phyloP scores from a whole-genome alignment of 2,113 vertebrate genomes.

The Muntiacus reevesi region DNA sequence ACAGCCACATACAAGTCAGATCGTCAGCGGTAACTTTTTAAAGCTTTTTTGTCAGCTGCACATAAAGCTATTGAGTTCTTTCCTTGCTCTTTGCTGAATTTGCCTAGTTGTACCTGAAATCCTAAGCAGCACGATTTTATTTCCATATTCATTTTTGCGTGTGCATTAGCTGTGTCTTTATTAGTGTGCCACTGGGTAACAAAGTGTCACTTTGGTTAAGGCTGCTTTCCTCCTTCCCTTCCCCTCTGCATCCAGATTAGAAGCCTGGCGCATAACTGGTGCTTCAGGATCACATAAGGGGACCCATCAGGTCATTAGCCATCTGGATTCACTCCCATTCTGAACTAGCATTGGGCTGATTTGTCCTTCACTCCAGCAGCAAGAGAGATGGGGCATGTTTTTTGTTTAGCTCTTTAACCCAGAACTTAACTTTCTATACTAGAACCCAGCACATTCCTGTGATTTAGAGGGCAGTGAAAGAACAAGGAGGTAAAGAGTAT shows the following conservation, averaged over 20 bases:
- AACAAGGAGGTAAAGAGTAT: neutral
- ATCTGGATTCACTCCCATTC: neutral
- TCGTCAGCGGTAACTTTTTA: constrained; percentile 97
- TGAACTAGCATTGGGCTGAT: neutral
- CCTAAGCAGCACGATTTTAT: neutral
- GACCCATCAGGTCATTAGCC: neutral
- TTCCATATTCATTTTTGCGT: neutral
- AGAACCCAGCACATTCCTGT: neutral
- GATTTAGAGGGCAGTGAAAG: neutral
- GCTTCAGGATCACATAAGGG: neutral
- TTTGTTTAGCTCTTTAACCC: neutral
- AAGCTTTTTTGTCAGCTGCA: constrained; percentile 82
- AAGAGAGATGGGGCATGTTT: neutral
- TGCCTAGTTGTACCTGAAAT: constrained; percentile 8
- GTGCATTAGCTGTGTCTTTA: neutral
- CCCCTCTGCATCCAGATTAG: neutral
- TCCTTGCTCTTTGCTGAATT: constrained; percentile 60
- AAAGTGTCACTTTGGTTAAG: neutral
- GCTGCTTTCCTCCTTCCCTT: neutral
- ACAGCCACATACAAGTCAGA: constrained; percentile 99
- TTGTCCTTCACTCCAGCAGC: neutral
- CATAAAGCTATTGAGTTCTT: constrained; percentile 61
- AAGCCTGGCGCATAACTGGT: neutral
- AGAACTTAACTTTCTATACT: constrained; percentile 1
- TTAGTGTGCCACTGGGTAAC: neutral